Evolutionary conservation across 2,888 invertebrate genomes (phyloP), one percentile per base, ranked within the genome.

Genomic region (Synanthedon tipuliformis): DNA sequence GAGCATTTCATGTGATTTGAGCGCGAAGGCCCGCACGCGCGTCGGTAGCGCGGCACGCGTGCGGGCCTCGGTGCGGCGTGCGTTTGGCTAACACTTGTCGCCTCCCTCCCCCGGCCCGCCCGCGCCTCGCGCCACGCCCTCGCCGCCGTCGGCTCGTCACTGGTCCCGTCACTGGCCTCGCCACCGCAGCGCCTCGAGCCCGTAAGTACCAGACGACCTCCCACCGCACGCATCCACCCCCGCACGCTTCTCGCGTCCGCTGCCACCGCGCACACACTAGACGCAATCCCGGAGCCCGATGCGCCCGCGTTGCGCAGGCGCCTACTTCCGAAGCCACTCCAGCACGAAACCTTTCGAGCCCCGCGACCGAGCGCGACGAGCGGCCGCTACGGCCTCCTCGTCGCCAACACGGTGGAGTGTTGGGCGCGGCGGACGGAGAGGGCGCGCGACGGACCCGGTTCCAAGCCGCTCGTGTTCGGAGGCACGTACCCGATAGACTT

Each of bases 401-500:
- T 92, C 62, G 87, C 88, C 52, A 87, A 89, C 66, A 91, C 92
- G 8, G 91, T 92, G 51, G 91, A 91, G 65, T 81, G 88, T 48
- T 92, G 92, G 92, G 85, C 89, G 50, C 78, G 79, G 61, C 86
- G 86, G 49, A 88, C 90, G 88, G 74, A 81, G 8, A 78, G 16
- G 68, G 59, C 75, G 69, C 66, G 72, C 64, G 64, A 50, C 56
- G 65, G 61, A 27, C 56, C 75, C 61, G n/a, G n/a, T n/a, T 90
- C 88, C 69, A 91, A 90, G 68, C 92, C 92, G 56, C 88, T 95
- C 50, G 89, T 95, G 57, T 95, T 94, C 75, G 94, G 94, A 63
- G 95, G 95, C 52, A 96, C 95, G 3, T 96, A 90, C 87, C 95
- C 95, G 4, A 95, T 96, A 60, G 95, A 95, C 73, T 89, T 90